Evolutionary conservation across 1,140 invertebrate species (phyloP).

Genomic region (Pollicipes pollicipes): DNA sequence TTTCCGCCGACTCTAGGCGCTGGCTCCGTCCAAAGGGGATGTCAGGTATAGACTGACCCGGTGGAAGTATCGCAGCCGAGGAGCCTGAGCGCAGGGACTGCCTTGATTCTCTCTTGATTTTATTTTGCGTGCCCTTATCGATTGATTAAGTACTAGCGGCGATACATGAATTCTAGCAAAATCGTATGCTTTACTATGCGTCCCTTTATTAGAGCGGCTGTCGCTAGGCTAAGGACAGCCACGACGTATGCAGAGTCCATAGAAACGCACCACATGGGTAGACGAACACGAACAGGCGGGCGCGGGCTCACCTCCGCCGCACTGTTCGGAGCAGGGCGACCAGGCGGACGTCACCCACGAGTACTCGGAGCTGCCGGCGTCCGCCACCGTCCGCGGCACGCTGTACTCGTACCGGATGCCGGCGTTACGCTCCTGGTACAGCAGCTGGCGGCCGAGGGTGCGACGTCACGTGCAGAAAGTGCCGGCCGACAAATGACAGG

Average conservation of each 20-base stretch:
- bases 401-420: constrained; percentile 84
- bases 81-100: too few relatives aligned
- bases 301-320: constrained; percentile 83
- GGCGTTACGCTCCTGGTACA: constrained; percentile 67
- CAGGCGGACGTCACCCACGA: constrained; percentile 46
- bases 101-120: too few relatives aligned
- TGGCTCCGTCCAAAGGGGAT: too few relatives aligned
- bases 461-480: too few relatives aligned
- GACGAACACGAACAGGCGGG: constrained; percentile 13
- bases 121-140: too few relatives aligned
- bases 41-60: too few relatives aligned
- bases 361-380: constrained; percentile 41
- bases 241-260: too few relatives aligned
- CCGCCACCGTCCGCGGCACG: constrained; percentile 49
- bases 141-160: constrained; percentile 43
- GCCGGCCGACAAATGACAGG: too few relatives aligned
- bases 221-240: too few relatives aligned
- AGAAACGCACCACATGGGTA: too few relatives aligned
- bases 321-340: constrained; percentile 55
- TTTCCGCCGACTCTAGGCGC: too few relatives aligned
- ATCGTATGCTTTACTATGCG: constrained; percentile 4
- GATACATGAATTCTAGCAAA: constrained; percentile 13
- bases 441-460: constrained; percentile 34
- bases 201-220: not conserved
- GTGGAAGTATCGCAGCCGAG: too few relatives aligned